Conservation (phyloP, 2,888 invertebrate species). For the Geophilus truncorum region DNA sequence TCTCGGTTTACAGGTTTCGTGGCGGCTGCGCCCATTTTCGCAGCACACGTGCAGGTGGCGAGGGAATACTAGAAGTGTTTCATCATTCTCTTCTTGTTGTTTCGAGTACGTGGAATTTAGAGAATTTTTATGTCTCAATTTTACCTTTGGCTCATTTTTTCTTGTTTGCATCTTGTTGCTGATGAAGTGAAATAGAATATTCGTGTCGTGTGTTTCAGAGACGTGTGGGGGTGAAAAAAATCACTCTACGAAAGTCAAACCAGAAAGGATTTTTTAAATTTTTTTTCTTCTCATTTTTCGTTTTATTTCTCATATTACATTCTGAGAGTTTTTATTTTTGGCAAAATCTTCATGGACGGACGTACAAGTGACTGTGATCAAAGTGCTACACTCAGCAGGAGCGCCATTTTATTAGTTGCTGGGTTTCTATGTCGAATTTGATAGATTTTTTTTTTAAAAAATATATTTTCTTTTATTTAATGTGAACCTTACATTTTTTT, state of each 20-base stretch:
- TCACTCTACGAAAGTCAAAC: too few relatives aligned
- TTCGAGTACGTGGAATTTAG: slow-evolving; percentile 6
- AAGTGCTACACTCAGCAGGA: background rate
- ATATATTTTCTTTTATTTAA: too few relatives aligned
- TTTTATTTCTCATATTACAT: background rate
- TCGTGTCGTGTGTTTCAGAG: background rate
- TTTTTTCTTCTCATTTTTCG: too few relatives aligned
- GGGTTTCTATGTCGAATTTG: too few relatives aligned
- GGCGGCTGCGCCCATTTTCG: background rate
- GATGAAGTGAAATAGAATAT: background rate
- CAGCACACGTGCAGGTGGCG: slow-evolving; percentile 8
- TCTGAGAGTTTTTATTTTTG: background rate
- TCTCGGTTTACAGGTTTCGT: background rate
- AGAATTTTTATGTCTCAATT: background rate
- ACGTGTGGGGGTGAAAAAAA: too few relatives aligned
- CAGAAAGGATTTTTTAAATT: too few relatives aligned
- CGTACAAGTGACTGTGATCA: background rate
- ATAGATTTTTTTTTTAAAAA: too few relatives aligned
- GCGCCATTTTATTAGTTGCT: background rate
- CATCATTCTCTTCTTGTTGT: background rate
- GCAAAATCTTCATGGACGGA: background rate
- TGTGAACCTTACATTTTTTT: too few relatives aligned
- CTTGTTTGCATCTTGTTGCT: background rate
- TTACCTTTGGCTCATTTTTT: background rate
- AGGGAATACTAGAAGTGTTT: background rate